Evolutionary conservation across 2,113 vertebrate genomes (phyloP).

Genomic region (Sinocyclocheilus maitianheensis): DNA sequence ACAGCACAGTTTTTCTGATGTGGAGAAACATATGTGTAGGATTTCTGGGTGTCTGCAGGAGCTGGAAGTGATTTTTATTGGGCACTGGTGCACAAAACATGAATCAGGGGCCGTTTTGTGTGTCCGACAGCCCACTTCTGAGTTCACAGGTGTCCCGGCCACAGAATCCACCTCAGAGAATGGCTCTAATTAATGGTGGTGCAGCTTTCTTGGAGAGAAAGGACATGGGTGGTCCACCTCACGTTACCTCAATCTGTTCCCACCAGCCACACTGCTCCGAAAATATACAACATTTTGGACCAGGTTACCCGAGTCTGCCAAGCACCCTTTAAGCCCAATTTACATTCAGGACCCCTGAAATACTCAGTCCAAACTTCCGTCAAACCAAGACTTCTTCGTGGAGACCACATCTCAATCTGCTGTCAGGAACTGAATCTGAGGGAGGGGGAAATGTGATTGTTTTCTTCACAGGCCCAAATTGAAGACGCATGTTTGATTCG

Average conservation of each 20-base stretch:
- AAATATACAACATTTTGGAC: constrained; percentile 66
- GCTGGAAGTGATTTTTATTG: constrained; percentile 67
- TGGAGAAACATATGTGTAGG: constrained; percentile 63
- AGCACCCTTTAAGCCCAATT: constrained; percentile 66
- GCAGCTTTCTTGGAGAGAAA: constrained; percentile 67
- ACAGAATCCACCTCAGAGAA: constrained; percentile 70
- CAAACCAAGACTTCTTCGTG: constrained; percentile 56
- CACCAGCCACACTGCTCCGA: constrained; percentile 62
- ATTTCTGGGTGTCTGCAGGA: constrained; percentile 58
- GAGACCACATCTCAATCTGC: constrained; percentile 41
- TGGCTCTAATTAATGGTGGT: constrained; percentile 72
- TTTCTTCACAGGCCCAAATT: constrained; percentile 52
- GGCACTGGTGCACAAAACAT: constrained; percentile 14
- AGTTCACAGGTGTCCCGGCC: constrained; percentile 74
- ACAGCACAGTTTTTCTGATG: constrained; percentile 12
- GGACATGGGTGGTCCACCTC: constrained; percentile 56
- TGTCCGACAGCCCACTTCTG: constrained; percentile 54
- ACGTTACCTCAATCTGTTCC: constrained; percentile 43
- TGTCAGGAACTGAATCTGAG: constrained; percentile 44
- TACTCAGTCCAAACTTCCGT: constrained; percentile 65
- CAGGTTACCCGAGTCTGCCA: constrained; percentile 43
- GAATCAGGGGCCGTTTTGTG: constrained; percentile 25
- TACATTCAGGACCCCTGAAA: constrained; percentile 61
- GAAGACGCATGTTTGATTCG: constrained; percentile 50
- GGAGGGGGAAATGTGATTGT: constrained; percentile 48